Evolutionary conservation across 2,888 invertebrate species (phyloP), one percentile per base, ranked within the genome.

Genomic region (Euproctis similis): DNA sequence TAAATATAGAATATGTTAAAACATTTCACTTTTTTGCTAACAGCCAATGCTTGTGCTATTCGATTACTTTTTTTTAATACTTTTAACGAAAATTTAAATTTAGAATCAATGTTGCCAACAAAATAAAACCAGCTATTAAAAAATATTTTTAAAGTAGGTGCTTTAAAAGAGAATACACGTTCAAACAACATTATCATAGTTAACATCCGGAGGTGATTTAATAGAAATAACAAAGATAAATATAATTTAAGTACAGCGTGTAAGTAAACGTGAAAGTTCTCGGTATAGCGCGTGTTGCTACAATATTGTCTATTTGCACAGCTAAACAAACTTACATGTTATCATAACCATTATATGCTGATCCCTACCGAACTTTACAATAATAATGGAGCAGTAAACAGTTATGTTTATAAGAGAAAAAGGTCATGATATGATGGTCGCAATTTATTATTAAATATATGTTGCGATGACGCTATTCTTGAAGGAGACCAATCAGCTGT

Each of bases 241-340:
- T 62, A 64, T 61, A 62, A 68, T 68, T 61, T 62, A 59, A 60
- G 59, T 57, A 49, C 44, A 58, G 53, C 53, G 39, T n/a, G 42
- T 60, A 63, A 57, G 66, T 64, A 72, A 73, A 76, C 63, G 60
- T 63, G 68, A 70, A 65, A 74, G 65, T 81, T 80, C 76, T 73
- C 50, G 53, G 75, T 76, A 78, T 60, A 53, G 67, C 52, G 59
- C 64, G 63, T 68, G 65, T 36, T 68, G 70, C 74, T 75, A 76
- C 78, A 72, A 72, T 62, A 70, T 63, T 59, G 53, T 52, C 63
- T 55, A 72, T 84, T 84, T 77, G 71, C 66, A 67, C 84, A 84
- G 82, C 82, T 84, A 82, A 68, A 65, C 65, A 81, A 81, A 81
- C 81, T 63, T n/a, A 40, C 41, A 58, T 67, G 71, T 64, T 78